These are phyloP conservation scores for Achatina immaculata DNA, from an alignment of 1,140 invertebrate genomes.

Conservation along the genomic window DNA sequence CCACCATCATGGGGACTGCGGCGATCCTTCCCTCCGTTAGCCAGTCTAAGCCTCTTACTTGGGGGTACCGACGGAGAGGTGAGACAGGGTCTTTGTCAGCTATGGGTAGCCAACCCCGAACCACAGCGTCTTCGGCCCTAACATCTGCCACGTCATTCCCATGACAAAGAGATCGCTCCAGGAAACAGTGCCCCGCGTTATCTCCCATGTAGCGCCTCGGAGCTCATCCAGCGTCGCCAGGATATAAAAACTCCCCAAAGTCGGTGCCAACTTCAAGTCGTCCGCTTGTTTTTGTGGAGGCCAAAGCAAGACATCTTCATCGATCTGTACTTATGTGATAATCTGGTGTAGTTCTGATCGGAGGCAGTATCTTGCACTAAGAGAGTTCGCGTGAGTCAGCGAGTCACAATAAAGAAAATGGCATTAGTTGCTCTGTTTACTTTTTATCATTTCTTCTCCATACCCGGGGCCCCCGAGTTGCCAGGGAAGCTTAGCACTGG, in stretches of 20 bases:
- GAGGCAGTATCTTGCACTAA: neutral
- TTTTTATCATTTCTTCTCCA: neutral
- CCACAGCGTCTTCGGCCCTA: too few relatives aligned
- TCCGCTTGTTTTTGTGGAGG: neutral
- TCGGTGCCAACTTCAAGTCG: neutral
- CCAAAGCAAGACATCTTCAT: neutral
- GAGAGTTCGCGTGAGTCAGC: neutral
- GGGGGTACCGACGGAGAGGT: too few relatives aligned
- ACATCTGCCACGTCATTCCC: too few relatives aligned
- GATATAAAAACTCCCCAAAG: neutral
- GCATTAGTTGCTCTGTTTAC: slow-evolving; percentile 23
- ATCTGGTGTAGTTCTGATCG: neutral
- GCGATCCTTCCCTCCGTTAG: too few relatives aligned
- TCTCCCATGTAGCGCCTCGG: neutral
- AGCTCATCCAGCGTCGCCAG: neutral
- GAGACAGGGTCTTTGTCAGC: too few relatives aligned
- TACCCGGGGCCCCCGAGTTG: neutral
- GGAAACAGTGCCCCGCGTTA: too few relatives aligned
- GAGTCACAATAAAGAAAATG: slow-evolving; percentile 20
- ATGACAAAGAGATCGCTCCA: too few relatives aligned
- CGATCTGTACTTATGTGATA: neutral
- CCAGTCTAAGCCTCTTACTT: too few relatives aligned
- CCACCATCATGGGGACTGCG: too few relatives aligned
- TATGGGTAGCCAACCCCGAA: too few relatives aligned
- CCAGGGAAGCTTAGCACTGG: slow-evolving; percentile 26